These are phyloP conservation scores for Cryptoprocta ferox DNA, from an alignment of 2,797 vertebrate species.

Conservation along the genomic window DNA sequence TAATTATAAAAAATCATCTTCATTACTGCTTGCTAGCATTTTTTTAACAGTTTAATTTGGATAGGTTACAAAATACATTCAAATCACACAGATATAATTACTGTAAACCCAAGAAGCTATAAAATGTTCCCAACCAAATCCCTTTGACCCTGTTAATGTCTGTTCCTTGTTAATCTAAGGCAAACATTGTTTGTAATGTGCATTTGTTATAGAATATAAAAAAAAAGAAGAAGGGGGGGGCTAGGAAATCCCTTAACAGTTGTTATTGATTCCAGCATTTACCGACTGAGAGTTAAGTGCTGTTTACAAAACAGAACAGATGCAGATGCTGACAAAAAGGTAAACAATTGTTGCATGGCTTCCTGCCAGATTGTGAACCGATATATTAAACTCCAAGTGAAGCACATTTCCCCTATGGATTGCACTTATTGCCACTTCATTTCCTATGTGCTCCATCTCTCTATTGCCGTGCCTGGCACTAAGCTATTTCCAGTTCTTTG, in stretches of 20 bases:
- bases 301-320: conserved; percentile 99
- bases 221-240: conserved; percentile 81
- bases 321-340: conserved; percentile 99
- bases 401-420: conserved; percentile 98
- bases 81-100: conserved; percentile 88
- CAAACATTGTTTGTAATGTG: conserved; percentile 86
- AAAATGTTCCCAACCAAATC: conserved; percentile 87
- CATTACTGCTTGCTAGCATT: conserved; percentile 86
- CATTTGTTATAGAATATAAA: conserved; percentile 90
- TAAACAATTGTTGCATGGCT: conserved; percentile 99
- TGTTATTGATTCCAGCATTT: conserved; percentile 99
- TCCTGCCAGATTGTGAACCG: conserved; percentile 95
- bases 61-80: conserved; percentile 87
- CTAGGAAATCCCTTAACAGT: conserved; percentile 96
- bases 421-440: conserved; percentile 99
- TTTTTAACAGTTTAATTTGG: conserved; percentile 88
- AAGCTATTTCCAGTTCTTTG: conserved; percentile 92
- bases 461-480: conserved; percentile 87
- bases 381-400: conserved; percentile 99
- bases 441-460: conserved; percentile 91
- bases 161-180: conserved; percentile 88
- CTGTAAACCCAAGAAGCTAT: conserved; percentile 84
- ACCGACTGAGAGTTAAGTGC: conserved; percentile 96
- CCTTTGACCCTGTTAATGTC: conserved; percentile 89
- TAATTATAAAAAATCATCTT: conserved; percentile 89